Evolutionary conservation across 2,888 invertebrate species (phyloP), one percentile per base, ranked within the genome.

Genomic region (Cerceris rybyensis): DNA sequence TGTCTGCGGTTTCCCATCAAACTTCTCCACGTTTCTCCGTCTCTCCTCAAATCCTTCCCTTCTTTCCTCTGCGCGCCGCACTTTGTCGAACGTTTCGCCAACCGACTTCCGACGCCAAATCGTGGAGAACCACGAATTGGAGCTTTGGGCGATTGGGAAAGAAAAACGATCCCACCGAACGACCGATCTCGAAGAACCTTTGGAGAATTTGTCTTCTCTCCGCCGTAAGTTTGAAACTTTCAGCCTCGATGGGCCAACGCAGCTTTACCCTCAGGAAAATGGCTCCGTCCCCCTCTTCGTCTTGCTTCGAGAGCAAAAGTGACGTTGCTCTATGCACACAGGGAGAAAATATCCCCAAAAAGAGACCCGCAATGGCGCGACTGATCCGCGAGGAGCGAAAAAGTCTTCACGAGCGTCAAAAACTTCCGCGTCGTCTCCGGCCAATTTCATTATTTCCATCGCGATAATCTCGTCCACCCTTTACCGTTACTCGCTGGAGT

Each of bases 1-100:
- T 80, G 88, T 89, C 89, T 90, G 90, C 88, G 90, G 90, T 90
- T 90, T 89, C 78, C 84, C 88, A 90, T 90, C 86, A 87, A 85
- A 87, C 82, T 84, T 82, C 86, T 75, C 67, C 69, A 61, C 66
- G 59, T 65, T 64, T 63, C 80, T 76, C 80, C 81, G 80, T 65
- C 61, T 63, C 80, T 76, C 80, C 81, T 80, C 77, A 79, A 76
- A 75, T 82, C 78, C 80, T 80, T 74, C 84, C 76, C 84, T 75
- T 78, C 46, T 55, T 49, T 46, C 7, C 59, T 2, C 65, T 39
- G 54, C 41, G 11, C 6, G 0, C n/a, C 41, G 7, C 28, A 28
- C 28, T 28, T 4, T 28, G 28, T 28, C 28, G 2, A 28, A 28
- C 28, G 28, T 28, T 28, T n/a, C n/a, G n/a, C n/a, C n/a, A n/a